These are phyloP conservation scores for Amaurobius ferox DNA, from an alignment of 2,888 invertebrate genomes.

Conservation along the genomic window DNA sequence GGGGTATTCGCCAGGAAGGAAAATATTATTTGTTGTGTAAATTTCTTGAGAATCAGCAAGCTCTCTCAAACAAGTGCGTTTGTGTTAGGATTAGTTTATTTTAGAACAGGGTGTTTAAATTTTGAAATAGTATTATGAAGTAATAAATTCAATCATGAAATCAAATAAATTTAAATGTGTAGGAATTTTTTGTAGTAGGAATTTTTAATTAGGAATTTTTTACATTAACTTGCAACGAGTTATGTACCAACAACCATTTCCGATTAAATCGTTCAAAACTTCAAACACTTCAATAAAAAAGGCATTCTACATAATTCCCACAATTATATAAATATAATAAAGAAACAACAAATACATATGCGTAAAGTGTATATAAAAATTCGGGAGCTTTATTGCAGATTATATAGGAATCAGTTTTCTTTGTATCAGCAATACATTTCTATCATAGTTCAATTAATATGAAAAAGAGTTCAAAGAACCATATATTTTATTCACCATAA, in stretches of 20 bases:
- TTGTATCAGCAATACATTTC: conserved; percentile 31
- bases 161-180: too few species aligned
- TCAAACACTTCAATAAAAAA: conserved; percentile 41
- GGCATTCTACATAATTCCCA: conserved; percentile 37
- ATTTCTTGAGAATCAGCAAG: conserved; percentile 24
- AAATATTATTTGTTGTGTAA: conserved; percentile 17
- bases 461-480: not conserved
- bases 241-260: conserved; percentile 56
- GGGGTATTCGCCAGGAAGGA: conserved; percentile 46
- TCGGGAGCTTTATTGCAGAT: conserved; percentile 70
- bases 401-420: conserved; percentile 70
- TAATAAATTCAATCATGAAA: conserved; percentile 55
- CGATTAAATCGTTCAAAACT: conserved; percentile 29
- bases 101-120: not conserved
- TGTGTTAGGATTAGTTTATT: not conserved
- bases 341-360: conserved; percentile 42
- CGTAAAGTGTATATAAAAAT: conserved; percentile 66
- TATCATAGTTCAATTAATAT: not conserved
- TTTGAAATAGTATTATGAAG: conserved; percentile 19
- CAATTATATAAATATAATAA: conserved; percentile 60
- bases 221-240: too few species aligned
- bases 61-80: conserved; percentile 47
- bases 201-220: too few species aligned
- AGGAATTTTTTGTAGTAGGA: not conserved
- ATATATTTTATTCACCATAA: not conserved